These are phyloP conservation scores for Pandemis corylana DNA, from an alignment of 2,888 invertebrate genomes.

Conservation along the genomic window DNA sequence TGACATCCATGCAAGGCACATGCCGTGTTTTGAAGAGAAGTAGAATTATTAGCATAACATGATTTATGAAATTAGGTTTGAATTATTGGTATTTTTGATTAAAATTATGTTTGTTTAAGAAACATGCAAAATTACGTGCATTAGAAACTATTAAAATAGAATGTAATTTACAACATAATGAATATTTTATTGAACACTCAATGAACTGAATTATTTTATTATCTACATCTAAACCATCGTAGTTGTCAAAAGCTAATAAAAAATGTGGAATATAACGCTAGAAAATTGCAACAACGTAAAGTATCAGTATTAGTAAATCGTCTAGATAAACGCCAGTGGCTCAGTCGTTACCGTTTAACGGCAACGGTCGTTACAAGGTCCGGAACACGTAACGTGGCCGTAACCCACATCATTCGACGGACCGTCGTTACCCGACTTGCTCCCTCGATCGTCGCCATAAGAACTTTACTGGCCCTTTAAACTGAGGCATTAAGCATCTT, in stretches of 20 bases:
- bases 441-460: slow-evolving; percentile 66
- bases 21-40: slow-evolving; percentile 30
- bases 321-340: slow-evolving; percentile 62
- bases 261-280: not conserved
- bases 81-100: not conserved
- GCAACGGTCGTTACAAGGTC: slow-evolving; percentile 56
- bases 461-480: slow-evolving; percentile 65
- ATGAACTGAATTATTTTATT: not conserved
- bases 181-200: not conserved
- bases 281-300: slow-evolving; percentile 21
- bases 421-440: slow-evolving; percentile 62
- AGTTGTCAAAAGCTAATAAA: not conserved
- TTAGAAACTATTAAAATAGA: not conserved
- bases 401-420: slow-evolving; percentile 67
- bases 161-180: not conserved
- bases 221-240: not conserved
- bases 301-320: slow-evolving; percentile 55
- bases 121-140: not conserved
- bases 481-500: slow-evolving; percentile 43
- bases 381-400: slow-evolving; percentile 60
- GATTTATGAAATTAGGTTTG: not conserved
- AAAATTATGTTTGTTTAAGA: not conserved
- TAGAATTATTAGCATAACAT: slow-evolving; percentile 11
- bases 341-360: slow-evolving; percentile 66
- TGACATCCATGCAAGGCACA: slow-evolving; percentile 34